Base-by-base conservation (phyloP, 2,113 vertebrate genomes). In the Urocolius indicus region DNA sequence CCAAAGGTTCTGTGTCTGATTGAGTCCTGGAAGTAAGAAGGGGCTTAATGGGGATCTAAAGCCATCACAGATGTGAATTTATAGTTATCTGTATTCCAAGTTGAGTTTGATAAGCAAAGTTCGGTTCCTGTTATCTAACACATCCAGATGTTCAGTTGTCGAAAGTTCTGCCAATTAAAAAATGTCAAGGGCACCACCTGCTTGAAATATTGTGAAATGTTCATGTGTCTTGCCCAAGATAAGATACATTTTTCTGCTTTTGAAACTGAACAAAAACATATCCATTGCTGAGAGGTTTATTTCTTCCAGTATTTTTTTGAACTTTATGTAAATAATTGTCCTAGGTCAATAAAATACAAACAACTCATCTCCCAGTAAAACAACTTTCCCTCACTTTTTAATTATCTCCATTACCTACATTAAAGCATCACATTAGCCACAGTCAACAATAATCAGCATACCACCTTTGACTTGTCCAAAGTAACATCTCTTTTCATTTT, bases 41-140 rank as follows among this genome's bases (percentile, higher is more conserved):
- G 3, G 13, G 2, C 10, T 61, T 79, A 55, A 51, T 57, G 24
- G 54, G 13, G 20, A 58, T 16, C 27, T 71, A 14, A 6, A 51
- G 46, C 26, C 2, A 48, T n/a, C 15, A 49, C 8, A 62, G 48
- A 22, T 6, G 3, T 0, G 0, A 48, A 54, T 9, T 7, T 13
- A 63, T 59, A 10, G 9, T 36, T 36, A 49, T n/a, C 48, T 54
- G 7, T 52, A 6, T 57, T 57, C 65, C 61, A 8, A n/a, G 1
- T 11, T 65, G 34, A 45, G 55, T 41, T 41, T 41, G 38, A 58
- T 49, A 75, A 72, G 7, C 6, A 72, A 49, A 52, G 13, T 4
- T 2, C 75, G 21, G 9, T 67, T 78, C 29, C 12, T 49, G 18
- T 69, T 54, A 46, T 45, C 18, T 67, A 79, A 49, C 30, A 32